A percentile compares a stretch with the other conserved stretches of the same genome.
These are phyloP conservation scores for Chaetogeoica ovagalla DNA, from an alignment of 2,888 invertebrate species.

Conservation along the genomic window DNA sequence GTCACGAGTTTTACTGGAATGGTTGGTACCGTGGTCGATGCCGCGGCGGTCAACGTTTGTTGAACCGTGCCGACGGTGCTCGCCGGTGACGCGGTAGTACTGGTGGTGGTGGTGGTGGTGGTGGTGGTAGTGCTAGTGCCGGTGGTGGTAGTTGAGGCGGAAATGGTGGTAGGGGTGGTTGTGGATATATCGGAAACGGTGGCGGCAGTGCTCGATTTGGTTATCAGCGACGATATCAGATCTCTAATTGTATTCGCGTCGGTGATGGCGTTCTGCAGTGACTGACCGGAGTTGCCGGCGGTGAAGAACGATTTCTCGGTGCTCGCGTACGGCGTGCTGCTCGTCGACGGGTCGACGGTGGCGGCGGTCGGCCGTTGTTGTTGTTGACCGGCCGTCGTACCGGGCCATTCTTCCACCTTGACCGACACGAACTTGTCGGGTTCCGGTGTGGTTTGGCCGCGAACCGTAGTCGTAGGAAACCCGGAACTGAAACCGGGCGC, in stretches of 20 bases:
- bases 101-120: not conserved
- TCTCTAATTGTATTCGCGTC: constrained; percentile 33
- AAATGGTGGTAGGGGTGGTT: not conserved
- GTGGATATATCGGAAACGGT: not conserved
- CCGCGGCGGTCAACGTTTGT: constrained; percentile 7
- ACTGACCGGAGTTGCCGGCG: not conserved
- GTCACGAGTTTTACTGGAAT: not conserved
- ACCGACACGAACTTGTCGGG: constrained; percentile 35
- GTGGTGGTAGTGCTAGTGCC: not conserved
- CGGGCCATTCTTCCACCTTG: constrained; percentile 40
- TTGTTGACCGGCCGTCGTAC: not conserved
- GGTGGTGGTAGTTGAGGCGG: not conserved
- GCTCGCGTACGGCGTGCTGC: constrained; percentile 5
- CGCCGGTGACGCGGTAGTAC: not conserved
- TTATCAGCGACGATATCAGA: constrained; percentile 29
- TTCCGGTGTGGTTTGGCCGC: constrained; percentile 6
- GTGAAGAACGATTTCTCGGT: constrained; percentile 38
- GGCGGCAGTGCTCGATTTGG: constrained; percentile 5
- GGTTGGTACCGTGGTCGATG: constrained; percentile 15
- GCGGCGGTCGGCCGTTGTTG: not conserved
- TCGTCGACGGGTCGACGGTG: too few relatives aligned
- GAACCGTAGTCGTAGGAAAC: constrained; percentile 19
- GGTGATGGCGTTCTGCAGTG: not conserved
- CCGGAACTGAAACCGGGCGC: not conserved
- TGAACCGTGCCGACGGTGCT: not conserved